Base-by-base conservation (phyloP, 1,140 invertebrate genomes). In the Dufourea novaeangliae region DNA sequence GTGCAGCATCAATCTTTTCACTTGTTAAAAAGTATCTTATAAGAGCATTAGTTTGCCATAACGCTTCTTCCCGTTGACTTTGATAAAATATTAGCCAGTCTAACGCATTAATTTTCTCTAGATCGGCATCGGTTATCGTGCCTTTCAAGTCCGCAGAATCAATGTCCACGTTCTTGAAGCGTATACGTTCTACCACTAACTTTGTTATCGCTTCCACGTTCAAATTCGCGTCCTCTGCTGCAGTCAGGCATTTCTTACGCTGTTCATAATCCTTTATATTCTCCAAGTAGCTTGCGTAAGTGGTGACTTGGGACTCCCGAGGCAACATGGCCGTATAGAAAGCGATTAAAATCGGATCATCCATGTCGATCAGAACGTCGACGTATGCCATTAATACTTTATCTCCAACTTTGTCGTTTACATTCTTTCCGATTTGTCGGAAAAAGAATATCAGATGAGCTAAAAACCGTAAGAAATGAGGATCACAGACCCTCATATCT, bases 11-110 rank as follows among this genome's bases (percentile, higher is more conserved):
- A 39, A 96, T 87, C 88, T 95, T 96, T 2, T 93, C 93, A 57
- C 94, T 89, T 4, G 93, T 94, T 62, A 98, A 90, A 89, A 98
- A 98, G 56, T 94, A 94, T 74, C 97, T 94, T 84, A 98, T 96
- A 79, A 98, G 94, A n/a, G 97, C 95, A 94, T 98, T 98, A 2
- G 96, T 95, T 88, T 98, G 95, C 93, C 95, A 95, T 6, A 99
- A 87, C 14, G 96, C 95, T 91, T 98, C 97, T 52, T 94, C 92
- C 54, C 96, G 91, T 90, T 98, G 97, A 56, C 94, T 93, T 7
- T 94, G 93, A 89, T 97, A 95, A 87, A 97, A 96, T 12, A 95
- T 94, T 2, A 99, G 88, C 97, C 97, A 98, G 88, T 98, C 97
- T 3, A 99, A 92, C 2, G 97, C 95, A 63, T 96, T 95, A 63